A percentile compares a stretch with the other conserved stretches of the same genome.
phyloP scores from a whole-genome alignment of 1,140 invertebrate genomes.

The Oscheius sp. region DNA sequence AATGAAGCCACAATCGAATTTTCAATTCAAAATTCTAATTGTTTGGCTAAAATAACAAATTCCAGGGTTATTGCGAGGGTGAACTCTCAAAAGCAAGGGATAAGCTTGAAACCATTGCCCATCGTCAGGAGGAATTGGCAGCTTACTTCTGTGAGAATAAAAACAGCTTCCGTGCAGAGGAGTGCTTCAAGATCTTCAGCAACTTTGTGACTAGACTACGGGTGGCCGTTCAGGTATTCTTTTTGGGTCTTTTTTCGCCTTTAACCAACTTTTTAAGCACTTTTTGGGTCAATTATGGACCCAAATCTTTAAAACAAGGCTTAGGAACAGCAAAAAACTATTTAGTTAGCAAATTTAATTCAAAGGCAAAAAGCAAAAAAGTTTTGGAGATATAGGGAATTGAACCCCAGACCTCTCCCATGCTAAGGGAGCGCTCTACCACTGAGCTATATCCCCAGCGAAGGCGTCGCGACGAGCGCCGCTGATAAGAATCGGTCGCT shows the following conservation, averaged over 20 bases:
- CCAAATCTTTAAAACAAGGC: too few relatives aligned
- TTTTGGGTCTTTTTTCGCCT: too few relatives aligned
- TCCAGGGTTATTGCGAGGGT: not conserved
- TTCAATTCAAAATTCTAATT: not conserved
- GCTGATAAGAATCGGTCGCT: too few relatives aligned
- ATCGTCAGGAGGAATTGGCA: slow-evolving; percentile 3
- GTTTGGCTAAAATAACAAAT: slow-evolving; percentile 1
- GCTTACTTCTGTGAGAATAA: slow-evolving; percentile 31
- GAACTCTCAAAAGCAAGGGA: not conserved
- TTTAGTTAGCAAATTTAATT: too few relatives aligned
- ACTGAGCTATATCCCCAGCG: slow-evolving; percentile 28
- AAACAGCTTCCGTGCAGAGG: slow-evolving; percentile 19
- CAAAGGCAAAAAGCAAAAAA: too few relatives aligned
- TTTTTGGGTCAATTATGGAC: too few relatives aligned
- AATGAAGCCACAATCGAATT: not conserved
- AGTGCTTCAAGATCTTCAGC: slow-evolving; percentile 32
- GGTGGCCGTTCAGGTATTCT: slow-evolving; percentile 3
- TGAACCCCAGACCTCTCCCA: slow-evolving; percentile 62
- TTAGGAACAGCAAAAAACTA: too few relatives aligned
- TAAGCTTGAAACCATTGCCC: not conserved
- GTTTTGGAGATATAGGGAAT: not conserved
- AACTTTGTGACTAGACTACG: slow-evolving; percentile 1
- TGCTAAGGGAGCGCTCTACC: slow-evolving; percentile 52
- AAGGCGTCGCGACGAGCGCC: too few relatives aligned
- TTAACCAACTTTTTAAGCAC: too few relatives aligned